Conservation (phyloP, 2,113 vertebrate genomes). For the Tamias sibiricus region DNA sequence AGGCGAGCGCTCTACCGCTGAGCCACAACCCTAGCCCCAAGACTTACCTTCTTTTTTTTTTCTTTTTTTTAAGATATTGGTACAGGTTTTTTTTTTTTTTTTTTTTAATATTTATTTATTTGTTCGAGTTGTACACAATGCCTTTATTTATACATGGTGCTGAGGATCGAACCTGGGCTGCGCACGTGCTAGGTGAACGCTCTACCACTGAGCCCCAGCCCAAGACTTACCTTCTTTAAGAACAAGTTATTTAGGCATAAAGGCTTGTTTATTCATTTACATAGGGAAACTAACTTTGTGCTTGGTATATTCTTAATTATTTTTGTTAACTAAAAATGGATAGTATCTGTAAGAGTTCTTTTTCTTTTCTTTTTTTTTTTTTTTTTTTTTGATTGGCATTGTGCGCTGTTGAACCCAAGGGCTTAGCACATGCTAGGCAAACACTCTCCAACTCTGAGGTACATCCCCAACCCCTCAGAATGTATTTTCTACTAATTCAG, state of each 20-base stretch:
- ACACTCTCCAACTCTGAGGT: background rate
- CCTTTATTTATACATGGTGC: too few relatives aligned
- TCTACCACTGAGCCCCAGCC: too few relatives aligned
- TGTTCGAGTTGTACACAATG: too few relatives aligned
- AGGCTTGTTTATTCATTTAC: background rate
- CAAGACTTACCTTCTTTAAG: too few relatives aligned
- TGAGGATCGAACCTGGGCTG: too few relatives aligned
- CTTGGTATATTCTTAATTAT: background rate
- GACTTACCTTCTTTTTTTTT: too few relatives aligned
- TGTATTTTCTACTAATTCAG: background rate
- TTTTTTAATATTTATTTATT: too few relatives aligned
- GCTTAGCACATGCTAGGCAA: background rate
- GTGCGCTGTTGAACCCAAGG: background rate
- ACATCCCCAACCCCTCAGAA: background rate
- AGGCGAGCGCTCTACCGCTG: too few relatives aligned
- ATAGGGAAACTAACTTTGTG: background rate
- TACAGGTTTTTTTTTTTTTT: too few relatives aligned
- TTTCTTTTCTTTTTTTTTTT: background rate
- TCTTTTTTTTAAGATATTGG: too few relatives aligned
- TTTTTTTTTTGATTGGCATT: background rate
- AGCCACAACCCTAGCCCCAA: too few relatives aligned
- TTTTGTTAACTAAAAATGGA: background rate
- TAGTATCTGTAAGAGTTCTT: background rate
- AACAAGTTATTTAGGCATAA: conserved; percentile 31
- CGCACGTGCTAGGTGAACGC: too few relatives aligned